A percentile compares a stretch with the other conserved stretches of the same genome.
Evolutionary conservation across 2,888 invertebrate species (phyloP).

Genomic region (Chorisops tibialis): DNA sequence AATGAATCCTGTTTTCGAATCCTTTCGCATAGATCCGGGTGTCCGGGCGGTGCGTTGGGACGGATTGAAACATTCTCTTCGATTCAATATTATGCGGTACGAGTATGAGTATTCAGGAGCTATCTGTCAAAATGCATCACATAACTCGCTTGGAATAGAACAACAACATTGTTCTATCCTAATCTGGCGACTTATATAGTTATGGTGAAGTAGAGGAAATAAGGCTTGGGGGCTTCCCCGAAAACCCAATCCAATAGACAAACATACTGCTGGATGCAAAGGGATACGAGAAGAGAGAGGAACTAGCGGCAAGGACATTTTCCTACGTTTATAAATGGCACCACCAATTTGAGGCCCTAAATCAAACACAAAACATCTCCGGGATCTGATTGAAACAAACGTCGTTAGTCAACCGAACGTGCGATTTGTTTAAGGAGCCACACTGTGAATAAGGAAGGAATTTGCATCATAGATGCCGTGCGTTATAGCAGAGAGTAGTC

Average conservation of each 20-base stretch:
- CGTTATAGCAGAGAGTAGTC: too few species aligned
- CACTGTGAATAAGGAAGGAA: conserved; percentile 5
- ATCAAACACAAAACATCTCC: conserved; percentile 32
- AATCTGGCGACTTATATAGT: too few species aligned
- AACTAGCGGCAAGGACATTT: conserved; percentile 17
- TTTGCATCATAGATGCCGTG: neutral
- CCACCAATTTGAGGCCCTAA: conserved; percentile 32
- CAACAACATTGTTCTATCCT: neutral
- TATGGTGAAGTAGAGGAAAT: too few species aligned
- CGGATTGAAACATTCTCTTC: too few species aligned
- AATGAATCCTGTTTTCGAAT: neutral
- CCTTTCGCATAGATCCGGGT: neutral
- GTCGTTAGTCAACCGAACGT: conserved; percentile 33
- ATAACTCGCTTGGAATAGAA: neutral
- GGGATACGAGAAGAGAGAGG: neutral
- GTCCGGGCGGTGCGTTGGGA: too few species aligned
- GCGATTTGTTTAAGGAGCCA: conserved; percentile 32
- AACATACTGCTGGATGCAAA: neutral
- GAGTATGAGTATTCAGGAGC: neutral
- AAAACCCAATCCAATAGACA: neutral
- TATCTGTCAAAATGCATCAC: neutral
- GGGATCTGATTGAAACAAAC: conserved; percentile 32
- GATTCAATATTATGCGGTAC: too few species aligned
- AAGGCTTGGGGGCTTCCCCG: too few species aligned
- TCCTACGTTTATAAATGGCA: conserved; percentile 31